phyloP scores from a whole-genome alignment of 1,140 invertebrate genomes.

The Scaptomyza graminum region DNA sequence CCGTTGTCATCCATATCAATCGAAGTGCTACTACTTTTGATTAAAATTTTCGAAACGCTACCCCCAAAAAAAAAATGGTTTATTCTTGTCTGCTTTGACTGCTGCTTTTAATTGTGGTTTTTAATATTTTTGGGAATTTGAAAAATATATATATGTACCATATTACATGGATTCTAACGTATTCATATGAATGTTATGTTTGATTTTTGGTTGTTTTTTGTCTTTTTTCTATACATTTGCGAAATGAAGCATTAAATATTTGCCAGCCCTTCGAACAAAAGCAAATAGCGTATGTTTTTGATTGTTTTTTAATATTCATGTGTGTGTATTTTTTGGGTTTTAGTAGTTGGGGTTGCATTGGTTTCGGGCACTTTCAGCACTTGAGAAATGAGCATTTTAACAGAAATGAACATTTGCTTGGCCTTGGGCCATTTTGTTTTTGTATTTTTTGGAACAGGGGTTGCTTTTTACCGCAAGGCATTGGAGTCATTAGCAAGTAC shows the following conservation, averaged over 20 bases:
- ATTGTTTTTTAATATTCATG: conserved; percentile 78
- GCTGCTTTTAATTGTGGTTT: conserved; percentile 76
- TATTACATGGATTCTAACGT: conserved; percentile 34
- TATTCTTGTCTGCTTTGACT: conserved; percentile 29
- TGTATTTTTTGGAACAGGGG: conserved; percentile 13
- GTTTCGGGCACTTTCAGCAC: conserved; percentile 56
- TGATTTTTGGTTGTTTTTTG: conserved; percentile 37
- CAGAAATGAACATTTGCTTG: conserved; percentile 74
- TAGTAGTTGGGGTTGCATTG: conserved; percentile 24
- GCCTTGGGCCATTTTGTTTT: conserved; percentile 50
- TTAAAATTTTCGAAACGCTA: conserved; percentile 71
- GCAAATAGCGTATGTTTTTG: conserved; percentile 74
- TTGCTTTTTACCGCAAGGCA: conserved; percentile 14
- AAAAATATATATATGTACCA: conserved; percentile 16
- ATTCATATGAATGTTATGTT: conserved; percentile 50
- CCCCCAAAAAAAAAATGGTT: not conserved
- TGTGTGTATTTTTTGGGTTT: conserved; percentile 18
- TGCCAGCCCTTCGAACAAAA: conserved; percentile 60
- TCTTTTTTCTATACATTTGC: conserved; percentile 44
- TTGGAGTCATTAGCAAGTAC: conserved; percentile 25
- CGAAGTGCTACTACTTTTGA: conserved; percentile 80
- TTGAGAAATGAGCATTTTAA: conserved; percentile 78
- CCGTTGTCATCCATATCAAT: conserved; percentile 71
- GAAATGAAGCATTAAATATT: conserved; percentile 79
- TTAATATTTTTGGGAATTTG: conserved; percentile 57